Conservation (phyloP, 2,113 vertebrate genomes). For the Dipodomys spectabilis region DNA sequence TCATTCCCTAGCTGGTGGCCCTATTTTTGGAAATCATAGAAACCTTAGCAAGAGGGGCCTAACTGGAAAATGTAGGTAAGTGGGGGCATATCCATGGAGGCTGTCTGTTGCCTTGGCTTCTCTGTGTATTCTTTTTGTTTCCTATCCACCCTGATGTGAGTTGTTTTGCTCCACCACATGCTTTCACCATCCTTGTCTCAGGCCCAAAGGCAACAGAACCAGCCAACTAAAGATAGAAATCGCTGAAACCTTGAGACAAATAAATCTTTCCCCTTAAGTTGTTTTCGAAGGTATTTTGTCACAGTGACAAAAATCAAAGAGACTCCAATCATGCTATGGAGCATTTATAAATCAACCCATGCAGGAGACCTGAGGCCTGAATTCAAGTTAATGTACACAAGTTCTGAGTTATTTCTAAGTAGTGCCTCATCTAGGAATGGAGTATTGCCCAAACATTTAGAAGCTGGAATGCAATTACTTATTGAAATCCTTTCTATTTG, state of each 20-base stretch:
- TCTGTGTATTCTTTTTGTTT: not conserved
- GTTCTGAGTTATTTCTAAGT: not conserved
- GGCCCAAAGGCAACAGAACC: not conserved
- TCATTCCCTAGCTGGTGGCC: not conserved
- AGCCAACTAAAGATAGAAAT: not conserved
- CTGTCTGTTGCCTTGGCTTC: not conserved
- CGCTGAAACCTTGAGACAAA: not conserved
- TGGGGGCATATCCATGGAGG: not conserved
- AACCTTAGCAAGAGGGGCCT: not conserved
- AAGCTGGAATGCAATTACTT: conserved; percentile 10
- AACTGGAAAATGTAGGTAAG: not conserved
- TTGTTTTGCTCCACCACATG: not conserved
- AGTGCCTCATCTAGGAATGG: not conserved
- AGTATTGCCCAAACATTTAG: conserved; percentile 22
- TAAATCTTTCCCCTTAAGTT: not conserved
- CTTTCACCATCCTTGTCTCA: not conserved
- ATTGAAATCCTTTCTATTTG: conserved; percentile 44
- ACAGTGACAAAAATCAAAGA: not conserved
- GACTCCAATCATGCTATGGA: not conserved
- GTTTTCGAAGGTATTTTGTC: not conserved
- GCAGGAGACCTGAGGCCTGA: not conserved
- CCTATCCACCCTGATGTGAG: too few relatives aligned
- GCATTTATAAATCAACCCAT: not conserved
- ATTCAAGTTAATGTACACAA: conserved; percentile 46
- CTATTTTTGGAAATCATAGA: not conserved